Conservation (phyloP, 1,140 invertebrate species). For the Schlechtendalia chinensis region DNA sequence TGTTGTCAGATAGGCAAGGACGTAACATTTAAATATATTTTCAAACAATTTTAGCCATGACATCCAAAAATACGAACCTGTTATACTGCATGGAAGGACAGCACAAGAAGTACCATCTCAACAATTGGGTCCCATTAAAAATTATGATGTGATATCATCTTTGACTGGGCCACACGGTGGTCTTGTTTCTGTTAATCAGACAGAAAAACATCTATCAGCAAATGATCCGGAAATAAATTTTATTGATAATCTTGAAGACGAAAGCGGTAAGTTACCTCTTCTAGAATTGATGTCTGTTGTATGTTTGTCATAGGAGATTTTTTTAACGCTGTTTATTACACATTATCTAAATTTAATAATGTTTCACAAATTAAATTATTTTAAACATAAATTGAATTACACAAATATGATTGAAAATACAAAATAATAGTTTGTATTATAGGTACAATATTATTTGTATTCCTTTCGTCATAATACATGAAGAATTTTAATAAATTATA, state of each 20-base stretch:
- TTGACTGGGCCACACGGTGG: slow-evolving; percentile 76
- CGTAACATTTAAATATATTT: background rate
- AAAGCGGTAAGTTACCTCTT: slow-evolving; percentile 24
- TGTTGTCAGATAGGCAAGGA: too few relatives aligned
- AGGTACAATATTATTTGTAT: too few relatives aligned
- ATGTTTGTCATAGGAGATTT: too few relatives aligned
- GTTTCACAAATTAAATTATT: too few relatives aligned
- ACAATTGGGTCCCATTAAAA: slow-evolving; percentile 59
- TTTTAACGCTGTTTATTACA: too few relatives aligned
- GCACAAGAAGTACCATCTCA: slow-evolving; percentile 66
- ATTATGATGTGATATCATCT: slow-evolving; percentile 63
- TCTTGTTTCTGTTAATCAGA: slow-evolving; percentile 69
- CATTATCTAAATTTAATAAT: too few relatives aligned
- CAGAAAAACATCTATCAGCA: slow-evolving; percentile 65
- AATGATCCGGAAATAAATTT: slow-evolving; percentile 72
- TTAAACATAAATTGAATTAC: too few relatives aligned
- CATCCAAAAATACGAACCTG: slow-evolving; percentile 59
- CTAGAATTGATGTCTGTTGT: background rate
- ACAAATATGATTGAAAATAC: too few relatives aligned
- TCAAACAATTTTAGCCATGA: slow-evolving; percentile 24
- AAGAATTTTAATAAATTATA: too few relatives aligned
- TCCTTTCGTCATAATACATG: too few relatives aligned
- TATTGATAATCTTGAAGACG: slow-evolving; percentile 68
- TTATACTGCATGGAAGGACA: slow-evolving; percentile 66
- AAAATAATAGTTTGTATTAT: too few relatives aligned